Evolutionary conservation across 2,797 vertebrate species (phyloP), one percentile per base, ranked within the genome.

Genomic region (Etheostoma perlongum): DNA sequence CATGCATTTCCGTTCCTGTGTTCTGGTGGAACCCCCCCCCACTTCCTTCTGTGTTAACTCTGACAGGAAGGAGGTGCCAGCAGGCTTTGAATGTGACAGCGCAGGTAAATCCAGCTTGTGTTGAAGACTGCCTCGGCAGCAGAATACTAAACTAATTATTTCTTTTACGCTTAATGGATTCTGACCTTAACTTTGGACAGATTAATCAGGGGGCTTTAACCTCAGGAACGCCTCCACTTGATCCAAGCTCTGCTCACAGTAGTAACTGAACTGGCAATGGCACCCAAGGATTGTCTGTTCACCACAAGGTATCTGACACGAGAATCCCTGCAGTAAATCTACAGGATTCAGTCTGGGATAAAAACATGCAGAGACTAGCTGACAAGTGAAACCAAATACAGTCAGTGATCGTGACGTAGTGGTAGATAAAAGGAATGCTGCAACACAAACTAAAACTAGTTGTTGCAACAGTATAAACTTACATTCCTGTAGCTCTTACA

Each of bases 71-170:
- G 90, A 89, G 91, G 92, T 90, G 83, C 89, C 85, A 81, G 82
- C 19, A 10, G 80, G 67, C 87, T 92, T 86, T 90, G 76, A 89
- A 80, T 83, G 86, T 86, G 88, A 89, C 91, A 90, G 83, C 67
- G 74, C 90, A 94, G 93, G 92, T 93, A 94, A 92, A 93, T 93
- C 82, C 78, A 47, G 79, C 72, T 72, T 70, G 83, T 30, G 91
- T 86, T 91, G 84, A 89, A 73, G 33, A 64, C 73, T 4, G 73
- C 82, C 57, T 72, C 85, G 66, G 76, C 86, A 85, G 84, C 55
- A 58, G 92, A 91, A 93, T 94, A 92, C 93, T 93, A 92, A 93
- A 89, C 86, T 83, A 78, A 92, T 89, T 84, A 71, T 82, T 79
- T 88, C 89, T 89, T 92, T 88, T 85, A 70, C 74, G 73, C 75